phyloP scores from a whole-genome alignment of 2,797 vertebrate species.

The Discoglossus pictus region DNA sequence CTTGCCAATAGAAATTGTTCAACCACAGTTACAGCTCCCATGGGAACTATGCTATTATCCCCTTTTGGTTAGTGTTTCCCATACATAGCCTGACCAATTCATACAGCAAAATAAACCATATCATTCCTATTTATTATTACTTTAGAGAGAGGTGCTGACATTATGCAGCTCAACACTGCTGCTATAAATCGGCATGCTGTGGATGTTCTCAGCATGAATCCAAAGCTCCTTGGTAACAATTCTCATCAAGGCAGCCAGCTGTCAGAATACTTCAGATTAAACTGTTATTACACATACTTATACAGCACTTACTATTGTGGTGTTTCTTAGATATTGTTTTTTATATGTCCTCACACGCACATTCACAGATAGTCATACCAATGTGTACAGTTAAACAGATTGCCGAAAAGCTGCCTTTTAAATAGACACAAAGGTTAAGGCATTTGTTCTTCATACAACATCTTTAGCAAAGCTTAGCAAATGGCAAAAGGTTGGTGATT shows the following conservation, averaged over 20 bases:
- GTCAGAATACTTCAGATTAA: conserved; percentile 79
- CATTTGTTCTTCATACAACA: too few relatives aligned
- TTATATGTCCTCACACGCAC: conserved; percentile 42
- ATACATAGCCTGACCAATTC: conserved; percentile 75
- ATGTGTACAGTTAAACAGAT: too few relatives aligned
- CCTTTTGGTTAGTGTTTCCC: conserved; percentile 73
- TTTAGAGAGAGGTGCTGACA: conserved; percentile 79
- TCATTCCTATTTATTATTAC: conserved; percentile 79
- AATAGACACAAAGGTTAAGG: too few relatives aligned
- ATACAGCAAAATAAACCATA: conserved; percentile 79
- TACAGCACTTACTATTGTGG: conserved; percentile 74
- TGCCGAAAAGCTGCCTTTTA: too few relatives aligned
- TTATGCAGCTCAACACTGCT: conserved; percentile 77
- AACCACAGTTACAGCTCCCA: conserved; percentile 67
- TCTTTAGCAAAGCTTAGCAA: too few relatives aligned
- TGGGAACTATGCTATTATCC: conserved; percentile 69
- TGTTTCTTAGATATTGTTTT: conserved; percentile 77
- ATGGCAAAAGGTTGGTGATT: too few relatives aligned
- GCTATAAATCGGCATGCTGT: conserved; percentile 77
- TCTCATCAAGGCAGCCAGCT: conserved; percentile 75
- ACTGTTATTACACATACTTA: conserved; percentile 76
- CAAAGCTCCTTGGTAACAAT: conserved; percentile 73
- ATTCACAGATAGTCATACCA: too few relatives aligned
- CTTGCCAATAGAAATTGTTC: conserved; percentile 64
- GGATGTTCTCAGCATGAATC: conserved; percentile 74